Evolutionary conservation across 23 tunicate genomes (phyloP).

Genomic region (Diplosoma virens): DNA sequence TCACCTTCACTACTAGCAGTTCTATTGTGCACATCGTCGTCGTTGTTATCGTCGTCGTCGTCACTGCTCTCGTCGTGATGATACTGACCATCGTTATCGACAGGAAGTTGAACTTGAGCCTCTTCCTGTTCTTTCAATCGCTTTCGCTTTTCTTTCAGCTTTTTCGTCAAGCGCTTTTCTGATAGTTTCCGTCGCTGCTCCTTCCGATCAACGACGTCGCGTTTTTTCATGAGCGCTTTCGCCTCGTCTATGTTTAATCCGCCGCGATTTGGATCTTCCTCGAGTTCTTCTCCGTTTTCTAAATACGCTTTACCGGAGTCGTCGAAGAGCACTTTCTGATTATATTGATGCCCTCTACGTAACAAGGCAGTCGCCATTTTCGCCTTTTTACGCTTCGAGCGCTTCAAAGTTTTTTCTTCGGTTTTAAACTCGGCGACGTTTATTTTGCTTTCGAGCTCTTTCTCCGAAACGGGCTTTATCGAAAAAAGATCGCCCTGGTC

Average conservation of each 20-base stretch:
- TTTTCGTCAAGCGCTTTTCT: slow-evolving; percentile 29
- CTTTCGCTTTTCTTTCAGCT: slow-evolving; percentile 51
- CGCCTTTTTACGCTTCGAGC: neutral
- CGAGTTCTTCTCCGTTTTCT: neutral
- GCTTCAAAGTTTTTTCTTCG: neutral
- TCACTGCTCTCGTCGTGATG: too few relatives aligned
- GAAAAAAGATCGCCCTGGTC: slow-evolving; percentile 34
- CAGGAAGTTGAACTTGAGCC: neutral
- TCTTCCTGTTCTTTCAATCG: slow-evolving; percentile 8
- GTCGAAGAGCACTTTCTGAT: neutral
- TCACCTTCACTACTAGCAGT: neutral
- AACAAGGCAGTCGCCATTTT: neutral
- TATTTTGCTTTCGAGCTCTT: neutral
- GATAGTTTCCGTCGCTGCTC: slow-evolving; percentile 33
- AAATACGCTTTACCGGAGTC: neutral
- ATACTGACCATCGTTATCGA: neutral
- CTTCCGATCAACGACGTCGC: slow-evolving; percentile 54
- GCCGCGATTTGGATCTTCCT: slow-evolving; percentile 9
- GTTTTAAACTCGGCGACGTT: neutral
- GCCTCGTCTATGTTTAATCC: slow-evolving; percentile 55
- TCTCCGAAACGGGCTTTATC: slow-evolving; percentile 10
- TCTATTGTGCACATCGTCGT: neutral
- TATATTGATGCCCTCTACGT: neutral
- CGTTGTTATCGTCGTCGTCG: too few relatives aligned
- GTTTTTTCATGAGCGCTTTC: slow-evolving; percentile 40